Percentiles rank a stretch among this genome's conserved stretches.
These are phyloP conservation scores for Stenoptilia bipunctidactyla DNA, from an alignment of 2,888 invertebrate species.

Conservation along the genomic window DNA sequence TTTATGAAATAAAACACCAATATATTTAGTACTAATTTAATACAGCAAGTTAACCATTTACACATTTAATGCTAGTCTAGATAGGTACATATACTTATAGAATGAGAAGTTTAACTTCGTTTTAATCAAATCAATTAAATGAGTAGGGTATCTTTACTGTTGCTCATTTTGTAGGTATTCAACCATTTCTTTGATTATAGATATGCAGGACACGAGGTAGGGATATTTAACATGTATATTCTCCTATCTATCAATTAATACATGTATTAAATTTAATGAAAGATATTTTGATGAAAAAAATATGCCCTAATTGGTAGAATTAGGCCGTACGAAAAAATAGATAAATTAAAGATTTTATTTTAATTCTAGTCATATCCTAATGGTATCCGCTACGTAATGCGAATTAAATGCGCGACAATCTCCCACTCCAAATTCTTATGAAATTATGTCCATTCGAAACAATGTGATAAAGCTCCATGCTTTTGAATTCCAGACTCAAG, in stretches of 20 bases:
- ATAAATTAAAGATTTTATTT: constrained; percentile 1
- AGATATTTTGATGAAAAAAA: too few species aligned
- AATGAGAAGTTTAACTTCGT: constrained; percentile 44
- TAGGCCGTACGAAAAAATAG: background rate
- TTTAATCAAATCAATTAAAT: too few species aligned
- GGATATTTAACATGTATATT: background rate
- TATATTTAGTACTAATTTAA: constrained; percentile 57
- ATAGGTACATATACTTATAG: constrained; percentile 15
- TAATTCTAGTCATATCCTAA: background rate
- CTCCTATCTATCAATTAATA: too few species aligned
- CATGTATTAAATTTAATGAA: too few species aligned
- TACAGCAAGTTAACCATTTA: constrained; percentile 57
- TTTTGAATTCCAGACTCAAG: background rate
- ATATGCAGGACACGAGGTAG: background rate
- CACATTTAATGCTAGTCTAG: constrained; percentile 28
- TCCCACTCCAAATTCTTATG: constrained; percentile 36
- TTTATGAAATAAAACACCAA: constrained; percentile 23
- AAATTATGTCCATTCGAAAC: too few species aligned
- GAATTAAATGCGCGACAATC: constrained; percentile 59
- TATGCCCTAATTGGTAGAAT: background rate
- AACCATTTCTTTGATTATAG: background rate
- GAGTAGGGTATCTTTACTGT: too few species aligned
- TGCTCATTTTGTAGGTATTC: constrained; percentile 23
- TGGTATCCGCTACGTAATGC: constrained; percentile 45
- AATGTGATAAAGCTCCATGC: background rate